Base-by-base conservation (phyloP, 23 tunicate genomes). In the Ascidia mentula region DNA sequence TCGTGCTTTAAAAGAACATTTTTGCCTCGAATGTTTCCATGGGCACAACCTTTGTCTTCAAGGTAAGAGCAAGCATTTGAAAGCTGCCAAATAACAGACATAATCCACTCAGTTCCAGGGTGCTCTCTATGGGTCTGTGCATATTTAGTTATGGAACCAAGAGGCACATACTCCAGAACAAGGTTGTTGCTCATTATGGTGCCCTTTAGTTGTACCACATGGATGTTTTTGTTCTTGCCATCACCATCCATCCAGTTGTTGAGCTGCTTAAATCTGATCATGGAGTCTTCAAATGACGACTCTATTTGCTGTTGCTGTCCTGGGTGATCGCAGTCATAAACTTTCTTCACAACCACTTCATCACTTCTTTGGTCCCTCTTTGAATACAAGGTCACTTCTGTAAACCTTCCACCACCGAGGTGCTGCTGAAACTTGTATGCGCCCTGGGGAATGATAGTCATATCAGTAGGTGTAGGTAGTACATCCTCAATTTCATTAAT, bases 11-110 rank as follows among this genome's bases (percentile, higher is more conserved):
- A 77, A 34, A 93, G 86, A 30, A 93, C 93, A 45, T 93, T 93
- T 61, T 83, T 88, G 32, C 98, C 98, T 76, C 80, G 79, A 32
- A 93, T 80, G 76, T 84, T 88, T 31, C 98, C 98, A 60, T 93
- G 98, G 8, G 93, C 84, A 77, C 53, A 82, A 0, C 69, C 77
- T 32, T 82, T 65, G 0, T 84, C 83, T 80, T 93, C 98, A 69
- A 93, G 79, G 77, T 88, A 93, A 40, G 78, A 79, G 65, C 92
- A 93, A 24, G 98, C 98, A 72, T 82, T 85, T 7, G 98, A 40
- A n/a, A 93, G 74, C 72, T 93, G 98, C 98, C 98, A 93, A 0
- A 93, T 39, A 26, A 83, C 93, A 0, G 78, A 79, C 32, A 88
- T 60, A 80, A 84, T 84, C 98, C 98, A 93, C 13, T 53, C 65